These are phyloP conservation scores for Hirundichthys speculiger DNA, from an alignment of 2,113 vertebrate species.

Conservation along the genomic window DNA sequence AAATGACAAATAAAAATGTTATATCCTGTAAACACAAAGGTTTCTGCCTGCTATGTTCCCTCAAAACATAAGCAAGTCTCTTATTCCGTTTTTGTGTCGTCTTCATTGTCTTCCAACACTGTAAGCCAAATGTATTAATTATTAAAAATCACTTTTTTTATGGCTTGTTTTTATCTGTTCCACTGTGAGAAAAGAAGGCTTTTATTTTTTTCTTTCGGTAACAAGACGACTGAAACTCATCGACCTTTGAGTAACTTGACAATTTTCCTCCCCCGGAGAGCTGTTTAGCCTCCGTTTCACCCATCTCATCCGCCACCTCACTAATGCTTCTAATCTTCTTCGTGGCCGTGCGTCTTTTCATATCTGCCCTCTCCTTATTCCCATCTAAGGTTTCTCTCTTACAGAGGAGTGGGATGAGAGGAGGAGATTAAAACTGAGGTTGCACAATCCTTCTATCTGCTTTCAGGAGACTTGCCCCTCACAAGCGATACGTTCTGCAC, in stretches of 20 bases:
- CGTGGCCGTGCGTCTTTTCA: slow-evolving; percentile 54
- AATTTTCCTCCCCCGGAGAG: slow-evolving; percentile 35
- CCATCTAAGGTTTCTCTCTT: slow-evolving; percentile 26
- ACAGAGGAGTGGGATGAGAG: slow-evolving; percentile 45
- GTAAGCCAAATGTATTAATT: too few species aligned
- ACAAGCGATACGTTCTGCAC: slow-evolving; percentile 63
- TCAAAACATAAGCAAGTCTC: too few species aligned
- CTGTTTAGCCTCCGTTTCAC: slow-evolving; percentile 49
- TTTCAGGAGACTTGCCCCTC: slow-evolving; percentile 63
- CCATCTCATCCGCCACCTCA: slow-evolving; percentile 42
- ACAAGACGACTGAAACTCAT: slow-evolving; percentile 8
- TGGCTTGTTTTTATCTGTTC: too few species aligned
- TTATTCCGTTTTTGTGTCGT: too few species aligned
- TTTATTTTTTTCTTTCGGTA: too few species aligned
- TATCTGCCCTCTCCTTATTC: slow-evolving; percentile 55
- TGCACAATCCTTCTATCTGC: slow-evolving; percentile 71
- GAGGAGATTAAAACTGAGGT: slow-evolving; percentile 65
- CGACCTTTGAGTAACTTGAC: slow-evolving; percentile 35
- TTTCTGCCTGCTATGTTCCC: too few species aligned
- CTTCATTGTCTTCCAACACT: too few species aligned
- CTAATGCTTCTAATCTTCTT: slow-evolving; percentile 66
- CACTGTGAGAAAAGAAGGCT: neutral
- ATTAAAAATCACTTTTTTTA: too few species aligned
- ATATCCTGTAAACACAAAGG: too few species aligned
- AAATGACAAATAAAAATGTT: too few species aligned